A percentile compares a stretch with the other conserved stretches of the same genome.
phyloP scores from a whole-genome alignment of 2,888 invertebrate species.

The Hypomecis punctinalis region DNA sequence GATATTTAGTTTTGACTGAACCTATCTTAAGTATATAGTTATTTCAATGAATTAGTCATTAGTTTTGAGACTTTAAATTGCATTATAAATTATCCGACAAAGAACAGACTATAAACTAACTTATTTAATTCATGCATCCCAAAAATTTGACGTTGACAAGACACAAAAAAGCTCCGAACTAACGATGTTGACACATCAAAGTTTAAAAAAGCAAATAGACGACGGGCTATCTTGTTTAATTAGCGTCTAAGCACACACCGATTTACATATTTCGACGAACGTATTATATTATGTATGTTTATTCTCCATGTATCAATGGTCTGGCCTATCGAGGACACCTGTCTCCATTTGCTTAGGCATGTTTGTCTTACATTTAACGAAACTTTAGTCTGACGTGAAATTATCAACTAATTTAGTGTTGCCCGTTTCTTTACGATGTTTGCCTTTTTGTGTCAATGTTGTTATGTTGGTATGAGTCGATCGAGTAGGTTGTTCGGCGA shows the following conservation, averaged over 20 bases:
- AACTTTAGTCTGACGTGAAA: conserved; percentile 74
- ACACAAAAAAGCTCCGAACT: conserved; percentile 40
- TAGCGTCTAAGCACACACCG: conserved; percentile 71
- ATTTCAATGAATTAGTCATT: no score
- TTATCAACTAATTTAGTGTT: conserved; percentile 79
- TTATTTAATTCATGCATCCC: conserved; percentile 27
- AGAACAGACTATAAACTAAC: not conserved
- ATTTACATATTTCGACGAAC: conserved; percentile 75
- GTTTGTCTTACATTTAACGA: conserved; percentile 81
- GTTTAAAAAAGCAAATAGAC: conserved; percentile 73
- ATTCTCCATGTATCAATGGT: conserved; percentile 77
- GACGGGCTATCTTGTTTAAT: conserved; percentile 80
- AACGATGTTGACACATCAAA: conserved; percentile 56
- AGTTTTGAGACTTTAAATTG: not conserved
- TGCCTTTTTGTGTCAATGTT: conserved; percentile 45
- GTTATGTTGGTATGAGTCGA: conserved; percentile 11
- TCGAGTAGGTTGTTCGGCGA: conserved; percentile 27
- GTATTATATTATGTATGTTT: conserved; percentile 61
- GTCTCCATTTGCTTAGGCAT: conserved; percentile 82
- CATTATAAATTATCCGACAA: not conserved
- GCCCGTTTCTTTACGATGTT: conserved; percentile 71
- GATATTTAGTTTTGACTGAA: no score
- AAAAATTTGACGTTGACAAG: conserved; percentile 19
- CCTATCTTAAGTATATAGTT: no score
- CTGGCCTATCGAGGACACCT: conserved; percentile 71